A percentile compares a stretch with the other conserved stretches of the same genome.
Conservation (phyloP, 2,888 invertebrate genomes). For the Idaea biselata region DNA sequence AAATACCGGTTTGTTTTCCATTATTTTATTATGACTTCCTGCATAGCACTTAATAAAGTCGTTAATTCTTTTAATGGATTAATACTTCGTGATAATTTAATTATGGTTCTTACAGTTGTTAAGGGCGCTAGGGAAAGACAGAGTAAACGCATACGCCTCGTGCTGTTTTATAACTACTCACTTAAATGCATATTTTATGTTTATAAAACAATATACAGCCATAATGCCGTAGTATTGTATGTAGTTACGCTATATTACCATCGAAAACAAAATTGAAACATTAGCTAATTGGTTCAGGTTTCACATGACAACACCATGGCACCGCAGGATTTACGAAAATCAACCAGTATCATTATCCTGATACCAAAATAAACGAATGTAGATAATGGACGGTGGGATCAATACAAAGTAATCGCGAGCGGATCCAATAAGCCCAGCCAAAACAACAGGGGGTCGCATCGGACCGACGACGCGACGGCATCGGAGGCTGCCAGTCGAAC, state of each 20-base stretch:
- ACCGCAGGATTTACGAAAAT: slow-evolving; percentile 61
- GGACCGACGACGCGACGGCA: slow-evolving; percentile 43
- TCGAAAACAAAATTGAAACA: not conserved
- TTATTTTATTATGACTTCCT: slow-evolving; percentile 21
- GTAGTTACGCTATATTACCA: not conserved
- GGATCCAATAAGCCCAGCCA: slow-evolving; percentile 78
- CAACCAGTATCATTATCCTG: slow-evolving; percentile 69
- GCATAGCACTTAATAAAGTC: slow-evolving; percentile 41
- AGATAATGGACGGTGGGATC: slow-evolving; percentile 78
- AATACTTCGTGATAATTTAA: slow-evolving; percentile 57
- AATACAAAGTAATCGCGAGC: slow-evolving; percentile 79
- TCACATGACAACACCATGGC: slow-evolving; percentile 20
- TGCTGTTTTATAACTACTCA: not conserved
- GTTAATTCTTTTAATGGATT: slow-evolving; percentile 59
- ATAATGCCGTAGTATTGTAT: no score
- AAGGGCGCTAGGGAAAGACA: slow-evolving; percentile 39
- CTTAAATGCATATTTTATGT: not conserved
- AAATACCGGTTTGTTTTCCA: slow-evolving; percentile 30
- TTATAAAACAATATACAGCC: not conserved
- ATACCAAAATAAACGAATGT: slow-evolving; percentile 77
- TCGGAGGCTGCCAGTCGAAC: slow-evolving; percentile 64
- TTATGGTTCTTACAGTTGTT: slow-evolving; percentile 50
- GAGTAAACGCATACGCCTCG: not conserved
- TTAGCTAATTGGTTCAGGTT: slow-evolving; percentile 6
- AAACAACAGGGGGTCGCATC: slow-evolving; percentile 74